Evolutionary conservation across 2,113 vertebrate genomes (phyloP).

Genomic region (Caracal caracal): DNA sequence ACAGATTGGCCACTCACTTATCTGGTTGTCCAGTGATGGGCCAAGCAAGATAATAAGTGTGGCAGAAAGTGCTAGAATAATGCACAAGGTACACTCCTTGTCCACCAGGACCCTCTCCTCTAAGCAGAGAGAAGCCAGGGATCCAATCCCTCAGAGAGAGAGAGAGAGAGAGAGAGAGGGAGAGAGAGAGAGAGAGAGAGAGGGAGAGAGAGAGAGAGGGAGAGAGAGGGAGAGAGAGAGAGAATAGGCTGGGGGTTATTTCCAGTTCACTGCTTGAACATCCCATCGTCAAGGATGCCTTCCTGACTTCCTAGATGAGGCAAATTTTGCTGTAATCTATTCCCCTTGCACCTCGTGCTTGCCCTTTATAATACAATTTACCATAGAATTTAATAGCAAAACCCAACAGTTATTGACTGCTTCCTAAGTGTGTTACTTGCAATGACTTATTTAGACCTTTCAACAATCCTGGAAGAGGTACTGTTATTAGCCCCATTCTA

Average conservation of each 20-base stretch:
- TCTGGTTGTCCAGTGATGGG: neutral
- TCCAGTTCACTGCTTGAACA: too few relatives aligned
- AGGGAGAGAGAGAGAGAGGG: too few relatives aligned
- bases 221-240: too few relatives aligned
- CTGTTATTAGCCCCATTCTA: neutral
- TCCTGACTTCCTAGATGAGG: neutral
- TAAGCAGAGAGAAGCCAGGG: neutral
- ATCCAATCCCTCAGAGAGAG: too few relatives aligned
- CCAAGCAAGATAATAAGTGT: neutral
- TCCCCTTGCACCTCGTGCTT: fast-evolving
- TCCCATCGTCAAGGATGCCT: fast-evolving
- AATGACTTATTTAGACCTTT: neutral
- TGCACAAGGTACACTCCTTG: neutral
- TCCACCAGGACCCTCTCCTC: neutral
- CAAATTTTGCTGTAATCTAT: neutral
- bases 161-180: too few relatives aligned
- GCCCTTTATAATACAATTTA: neutral
- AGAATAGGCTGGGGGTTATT: too few relatives aligned
- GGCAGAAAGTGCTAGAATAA: neutral
- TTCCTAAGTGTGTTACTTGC: neutral
- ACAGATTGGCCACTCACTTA: fast-evolving
- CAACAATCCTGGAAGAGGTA: too few relatives aligned
- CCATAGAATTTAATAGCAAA: neutral
- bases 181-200: too few relatives aligned
- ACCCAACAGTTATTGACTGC: neutral